These are phyloP conservation scores for Volucella zonaria DNA, from an alignment of 2,888 invertebrate genomes.

Conservation along the genomic window DNA sequence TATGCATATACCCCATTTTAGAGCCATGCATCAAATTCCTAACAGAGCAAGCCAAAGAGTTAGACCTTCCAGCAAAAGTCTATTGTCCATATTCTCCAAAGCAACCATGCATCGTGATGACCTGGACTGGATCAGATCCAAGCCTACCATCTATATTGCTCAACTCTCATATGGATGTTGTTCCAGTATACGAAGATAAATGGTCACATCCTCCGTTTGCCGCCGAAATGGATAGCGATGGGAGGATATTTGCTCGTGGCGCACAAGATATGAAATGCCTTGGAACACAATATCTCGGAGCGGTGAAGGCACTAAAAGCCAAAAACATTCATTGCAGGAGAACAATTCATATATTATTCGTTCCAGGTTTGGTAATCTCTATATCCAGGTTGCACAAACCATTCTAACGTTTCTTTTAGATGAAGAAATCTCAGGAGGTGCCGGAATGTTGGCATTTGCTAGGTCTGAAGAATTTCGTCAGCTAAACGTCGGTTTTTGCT, in stretches of 20 bases:
- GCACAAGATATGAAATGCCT: conserved; percentile 95
- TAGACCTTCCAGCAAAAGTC: conserved; percentile 12
- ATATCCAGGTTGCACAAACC: not conserved
- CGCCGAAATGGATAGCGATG: conserved; percentile 91
- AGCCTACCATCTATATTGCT: conserved; percentile 87
- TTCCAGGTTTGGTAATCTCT: conserved; percentile 84
- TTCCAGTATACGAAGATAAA: conserved; percentile 93
- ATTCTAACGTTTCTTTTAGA: conserved; percentile 65
- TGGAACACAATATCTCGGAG: conserved; percentile 89
- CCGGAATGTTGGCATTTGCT: conserved; percentile 89
- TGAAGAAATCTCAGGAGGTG: conserved; percentile 86
- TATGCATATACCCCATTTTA: not conserved
- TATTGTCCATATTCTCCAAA: not conserved
- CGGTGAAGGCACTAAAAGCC: conserved; percentile 86
- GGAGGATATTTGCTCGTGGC: conserved; percentile 93
- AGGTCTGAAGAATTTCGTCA: conserved; percentile 86
- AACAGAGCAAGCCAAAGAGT: conserved; percentile 6
- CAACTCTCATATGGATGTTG: conserved; percentile 98
- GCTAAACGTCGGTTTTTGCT: conserved; percentile 89
- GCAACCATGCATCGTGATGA: conserved; percentile 86
- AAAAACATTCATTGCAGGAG: conserved; percentile 84
- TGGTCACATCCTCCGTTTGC: conserved; percentile 95
- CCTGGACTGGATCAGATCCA: conserved; percentile 89
- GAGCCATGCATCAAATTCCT: conserved; percentile 38
- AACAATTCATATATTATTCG: conserved; percentile 88